Conservation (phyloP, 2,113 vertebrate species). For the Brevimyrus niger region DNA sequence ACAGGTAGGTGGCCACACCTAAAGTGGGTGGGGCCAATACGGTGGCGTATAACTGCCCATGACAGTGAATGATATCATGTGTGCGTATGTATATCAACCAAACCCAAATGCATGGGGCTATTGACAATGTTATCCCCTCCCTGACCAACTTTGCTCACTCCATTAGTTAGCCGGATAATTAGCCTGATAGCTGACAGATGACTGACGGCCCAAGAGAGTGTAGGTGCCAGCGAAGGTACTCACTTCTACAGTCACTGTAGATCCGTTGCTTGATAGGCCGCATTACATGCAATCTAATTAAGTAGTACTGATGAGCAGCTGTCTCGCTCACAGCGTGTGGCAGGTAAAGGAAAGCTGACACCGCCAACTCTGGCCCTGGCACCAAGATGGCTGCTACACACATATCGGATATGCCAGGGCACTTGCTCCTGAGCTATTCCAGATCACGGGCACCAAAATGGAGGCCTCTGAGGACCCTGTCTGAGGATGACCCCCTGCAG, state of each 20-base stretch:
- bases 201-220: not conserved
- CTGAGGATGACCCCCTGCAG: not conserved
- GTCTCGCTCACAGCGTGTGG: not conserved
- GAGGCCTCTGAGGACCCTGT: not conserved
- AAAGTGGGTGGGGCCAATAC: no score
- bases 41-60: not conserved
- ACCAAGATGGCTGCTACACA: not conserved
- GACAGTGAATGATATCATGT: not conserved
- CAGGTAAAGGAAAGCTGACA: not conserved
- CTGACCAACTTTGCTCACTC: not conserved
- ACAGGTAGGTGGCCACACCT: constrained; percentile 61
- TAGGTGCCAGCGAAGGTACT: not conserved
- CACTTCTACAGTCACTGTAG: not conserved
- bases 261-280: not conserved
- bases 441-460: not conserved
- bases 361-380: not conserved
- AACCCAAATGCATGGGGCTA: not conserved
- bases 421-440: not conserved
- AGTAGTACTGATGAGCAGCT: not conserved
- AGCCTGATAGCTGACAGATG: not conserved
- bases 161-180: not conserved
- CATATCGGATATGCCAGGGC: not conserved
- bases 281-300: not conserved
- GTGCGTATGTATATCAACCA: not conserved
- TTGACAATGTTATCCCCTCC: not conserved